phyloP scores from a whole-genome alignment of 2,888 invertebrate genomes.

The Dusona sp. region DNA sequence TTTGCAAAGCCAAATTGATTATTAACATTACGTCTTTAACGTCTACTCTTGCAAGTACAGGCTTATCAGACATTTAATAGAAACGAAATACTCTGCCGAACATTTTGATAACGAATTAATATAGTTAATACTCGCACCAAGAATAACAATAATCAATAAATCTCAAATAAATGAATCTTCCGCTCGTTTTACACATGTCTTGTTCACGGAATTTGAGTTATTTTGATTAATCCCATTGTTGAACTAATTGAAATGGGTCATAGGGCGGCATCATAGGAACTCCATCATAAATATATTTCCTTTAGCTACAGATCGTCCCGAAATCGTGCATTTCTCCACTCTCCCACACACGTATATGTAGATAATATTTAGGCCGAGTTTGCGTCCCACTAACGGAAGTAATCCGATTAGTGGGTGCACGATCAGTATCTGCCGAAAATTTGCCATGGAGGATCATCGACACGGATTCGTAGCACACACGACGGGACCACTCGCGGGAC shows the following conservation, averaged over 20 bases:
- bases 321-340: constrained; percentile 1
- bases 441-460: constrained; percentile 58
- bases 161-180: background rate
- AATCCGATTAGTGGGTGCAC: constrained; percentile 56
- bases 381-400: constrained; percentile 41
- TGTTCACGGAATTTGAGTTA: background rate
- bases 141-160: background rate
- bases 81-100: background rate
- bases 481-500: constrained; percentile 23
- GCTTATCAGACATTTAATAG: background rate
- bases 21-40: background rate
- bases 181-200: background rate
- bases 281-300: background rate
- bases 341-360: background rate
- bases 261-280: background rate
- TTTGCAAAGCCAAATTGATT: background rate
- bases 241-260: background rate
- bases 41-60: background rate
- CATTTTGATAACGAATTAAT: background rate
- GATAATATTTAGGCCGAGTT: constrained; percentile 31
- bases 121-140: background rate
- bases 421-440: constrained; percentile 58
- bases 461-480: constrained; percentile 38
- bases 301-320: background rate
- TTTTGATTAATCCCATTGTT: background rate